These are phyloP conservation scores for Apodemus speciosus DNA, from an alignment of 2,113 vertebrate species.

Conservation along the genomic window DNA sequence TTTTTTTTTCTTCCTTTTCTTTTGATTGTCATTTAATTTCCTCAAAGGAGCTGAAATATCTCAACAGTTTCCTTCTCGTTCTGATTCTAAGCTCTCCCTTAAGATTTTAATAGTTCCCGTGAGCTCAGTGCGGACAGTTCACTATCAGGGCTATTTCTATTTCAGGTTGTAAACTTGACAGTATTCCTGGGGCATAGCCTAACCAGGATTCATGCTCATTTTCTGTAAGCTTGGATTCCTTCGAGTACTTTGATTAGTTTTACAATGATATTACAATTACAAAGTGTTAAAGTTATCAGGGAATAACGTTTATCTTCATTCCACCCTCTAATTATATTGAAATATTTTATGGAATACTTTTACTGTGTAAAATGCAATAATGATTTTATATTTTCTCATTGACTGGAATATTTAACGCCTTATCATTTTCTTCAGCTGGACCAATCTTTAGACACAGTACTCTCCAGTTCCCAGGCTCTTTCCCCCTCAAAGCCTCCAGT, in stretches of 20 bases:
- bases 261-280: neutral
- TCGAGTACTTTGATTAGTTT: conserved; percentile 13
- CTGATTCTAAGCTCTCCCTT: neutral
- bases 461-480: neutral
- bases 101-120: neutral
- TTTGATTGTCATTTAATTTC: neutral
- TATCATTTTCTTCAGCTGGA: neutral
- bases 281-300: conserved; percentile 11
- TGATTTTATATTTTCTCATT: neutral
- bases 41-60: neutral
- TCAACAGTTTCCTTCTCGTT: neutral
- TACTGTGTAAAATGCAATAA: neutral
- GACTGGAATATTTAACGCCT: neutral
- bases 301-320: neutral
- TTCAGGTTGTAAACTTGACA: neutral
- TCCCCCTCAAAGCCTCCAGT: neutral
- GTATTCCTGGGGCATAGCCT: neutral
- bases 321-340: neutral
- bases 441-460: neutral
- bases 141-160: neutral
- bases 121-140: neutral
- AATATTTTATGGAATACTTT: conserved; percentile 2
- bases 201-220: neutral
- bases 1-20: neutral
- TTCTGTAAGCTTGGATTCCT: neutral